Evolutionary conservation across 2,888 invertebrate species (phyloP), one percentile per base, ranked within the genome.

Genomic region (Nemoura dubitans): DNA sequence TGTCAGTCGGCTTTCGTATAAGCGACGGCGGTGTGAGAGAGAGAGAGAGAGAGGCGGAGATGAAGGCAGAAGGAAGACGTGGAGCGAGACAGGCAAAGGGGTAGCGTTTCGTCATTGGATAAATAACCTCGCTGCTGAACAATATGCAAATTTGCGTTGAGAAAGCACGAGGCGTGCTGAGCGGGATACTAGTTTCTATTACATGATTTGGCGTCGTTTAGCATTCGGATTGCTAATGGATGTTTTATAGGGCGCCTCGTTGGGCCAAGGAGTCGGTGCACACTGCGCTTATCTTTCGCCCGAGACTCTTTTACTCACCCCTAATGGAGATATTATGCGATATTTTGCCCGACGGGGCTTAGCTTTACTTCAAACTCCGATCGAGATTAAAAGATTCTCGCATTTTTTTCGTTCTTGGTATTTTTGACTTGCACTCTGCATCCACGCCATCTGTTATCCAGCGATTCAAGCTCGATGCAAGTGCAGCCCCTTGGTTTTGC

Each of bases 311-410:
- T 59, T 59, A 21, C 27, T 26, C 26, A 78, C 78, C 78, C 78
- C 78, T 78, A 78, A 78, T 78, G 78, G 78, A 28, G 2, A 78
- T 78, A 78, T 78, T 78, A 78, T 78, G 28, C 78, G 78, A 78
- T 26, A 78, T 78, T 78, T 78, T 78, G 26, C 26, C 5, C 27
- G 25, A 78, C 28, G 78, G n/a, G n/a, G 78, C 78, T 27, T 3
- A 28, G 78, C 78, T 28, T 78, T 78, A 78, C 78, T 78, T 78
- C 26, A 26, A 78, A 78, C 27, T 78, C 27, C 28, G 78, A 78
- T 78, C 78, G 28, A 78, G 78, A 78, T 78, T 78, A 78, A 78
- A 78, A 28, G 78, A 78, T 28, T 78, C 1, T 76, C 21, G n/a
- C 25, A 14, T 78, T 78, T 26, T 78, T 7, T 78, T 14, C 25